Conservation (phyloP, 2,888 invertebrate species). For the Epirrita christyi region DNA sequence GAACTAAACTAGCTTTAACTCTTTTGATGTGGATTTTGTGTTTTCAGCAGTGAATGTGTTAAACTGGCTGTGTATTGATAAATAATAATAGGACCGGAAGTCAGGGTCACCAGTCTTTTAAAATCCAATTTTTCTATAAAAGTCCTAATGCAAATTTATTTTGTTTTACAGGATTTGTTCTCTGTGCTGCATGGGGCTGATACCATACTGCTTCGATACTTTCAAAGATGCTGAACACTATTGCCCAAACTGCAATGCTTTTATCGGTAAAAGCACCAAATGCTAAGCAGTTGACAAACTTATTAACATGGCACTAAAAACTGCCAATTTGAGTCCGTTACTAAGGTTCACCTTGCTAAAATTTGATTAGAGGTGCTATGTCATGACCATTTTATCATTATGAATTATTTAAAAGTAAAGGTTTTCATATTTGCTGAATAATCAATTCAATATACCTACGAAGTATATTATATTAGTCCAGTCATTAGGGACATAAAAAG, state of each 20-base stretch:
- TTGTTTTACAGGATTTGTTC: slow-evolving; percentile 72
- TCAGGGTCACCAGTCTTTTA: too few relatives aligned
- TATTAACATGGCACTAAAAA: slow-evolving; percentile 10
- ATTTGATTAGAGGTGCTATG: slow-evolving; percentile 18
- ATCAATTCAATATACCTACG: too few relatives aligned
- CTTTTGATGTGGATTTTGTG: too few relatives aligned
- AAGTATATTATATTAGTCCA: too few relatives aligned
- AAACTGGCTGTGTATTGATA: too few relatives aligned
- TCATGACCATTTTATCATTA: slow-evolving; percentile 15
- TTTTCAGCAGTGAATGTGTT: too few relatives aligned
- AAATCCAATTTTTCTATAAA: neutral
- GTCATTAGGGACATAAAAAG: too few relatives aligned
- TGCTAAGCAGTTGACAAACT: slow-evolving; percentile 53
- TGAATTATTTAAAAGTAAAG: neutral
- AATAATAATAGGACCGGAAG: too few relatives aligned
- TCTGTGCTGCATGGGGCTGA: slow-evolving; percentile 75
- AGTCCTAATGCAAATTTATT: neutral
- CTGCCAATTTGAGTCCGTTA: slow-evolving; percentile 5
- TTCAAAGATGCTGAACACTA: slow-evolving; percentile 82
- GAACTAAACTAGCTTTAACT: too few relatives aligned
- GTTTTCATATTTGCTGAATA: slow-evolving; percentile 7
- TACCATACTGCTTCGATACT: slow-evolving; percentile 80
- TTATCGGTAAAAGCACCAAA: slow-evolving; percentile 77
- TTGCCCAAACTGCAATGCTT: slow-evolving; percentile 79
- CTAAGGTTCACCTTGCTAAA: slow-evolving; percentile 11